Base-by-base conservation (phyloP, 2,888 invertebrate genomes). In the Apeira syringaria region DNA sequence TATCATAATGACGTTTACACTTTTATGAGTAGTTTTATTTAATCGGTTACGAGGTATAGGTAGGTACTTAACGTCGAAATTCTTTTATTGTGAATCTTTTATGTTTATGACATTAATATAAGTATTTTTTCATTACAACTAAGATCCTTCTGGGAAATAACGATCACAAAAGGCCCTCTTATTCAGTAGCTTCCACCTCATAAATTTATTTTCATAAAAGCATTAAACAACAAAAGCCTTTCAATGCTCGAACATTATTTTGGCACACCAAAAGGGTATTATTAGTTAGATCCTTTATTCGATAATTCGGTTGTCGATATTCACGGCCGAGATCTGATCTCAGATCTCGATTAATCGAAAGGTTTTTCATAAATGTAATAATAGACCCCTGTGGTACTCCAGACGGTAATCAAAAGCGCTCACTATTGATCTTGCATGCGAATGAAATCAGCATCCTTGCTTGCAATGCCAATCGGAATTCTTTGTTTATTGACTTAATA, bases 161-260 rank as follows among this genome's bases (percentile, higher is more conserved):
- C n/a, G n/a, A n/a, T n/a, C n/a, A n/a, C 4, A 15, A 15, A 6
- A 15, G 20, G 10, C 24, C 28, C 22, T 24, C 18, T 41, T 44
- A 44, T 47, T 48, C 36, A 50, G 39, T 30, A 38, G 48, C 56
- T 49, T 52, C 34, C 9, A 9, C 3, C 8, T 24, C 4, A 4
- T 2, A 3, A 3, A 10, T 9, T 57, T 44, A 38, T 34, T 43
- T 40, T 39, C 27, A 46, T 38, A 20, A 24, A 29, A 7, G 29
- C 26, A 11, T n/a, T n/a, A n/a, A n/a, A 29, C 30, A 43, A 45
- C 40, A 56, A 55, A 68, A 57, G 55, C 50, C 49, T 61, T 64
- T 64, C 60, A 69, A 70, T 65, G 53, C 59, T 44, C 56, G 43
- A 66, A 71, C 73, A 67, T 68, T 61, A 68, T 74, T 75, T 74